Evolutionary conservation across 1,140 invertebrate genomes (phyloP).

Genomic region (Diorhabda elongata): DNA sequence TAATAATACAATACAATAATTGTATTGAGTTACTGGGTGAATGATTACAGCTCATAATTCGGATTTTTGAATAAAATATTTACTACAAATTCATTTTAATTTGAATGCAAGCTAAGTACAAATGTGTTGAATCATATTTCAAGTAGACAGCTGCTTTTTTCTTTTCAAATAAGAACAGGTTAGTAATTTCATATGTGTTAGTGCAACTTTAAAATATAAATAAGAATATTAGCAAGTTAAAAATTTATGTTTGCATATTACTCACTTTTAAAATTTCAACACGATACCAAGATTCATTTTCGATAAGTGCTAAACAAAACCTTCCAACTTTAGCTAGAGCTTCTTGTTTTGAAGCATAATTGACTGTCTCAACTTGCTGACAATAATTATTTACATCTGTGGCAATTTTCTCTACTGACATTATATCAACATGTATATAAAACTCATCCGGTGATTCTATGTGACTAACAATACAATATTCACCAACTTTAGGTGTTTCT

Average conservation of each 20-base stretch:
- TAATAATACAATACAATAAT: no score
- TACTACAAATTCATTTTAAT: no score
- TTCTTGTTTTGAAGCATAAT: conserved; percentile 15
- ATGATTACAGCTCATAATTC: no score
- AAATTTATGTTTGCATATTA: neutral
- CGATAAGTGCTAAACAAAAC: conserved; percentile 8
- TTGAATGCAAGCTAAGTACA: neutral
- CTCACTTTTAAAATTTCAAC: conserved; percentile 9
- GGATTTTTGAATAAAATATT: no score
- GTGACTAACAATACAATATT: conserved; percentile 12
- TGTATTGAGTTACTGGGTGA: no score
- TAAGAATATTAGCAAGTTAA: neutral
- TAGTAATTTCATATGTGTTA: neutral
- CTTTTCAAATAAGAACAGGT: neutral
- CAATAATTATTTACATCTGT: neutral
- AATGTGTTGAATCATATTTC: neutral
- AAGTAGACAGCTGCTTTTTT: neutral
- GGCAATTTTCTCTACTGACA: conserved; percentile 6
- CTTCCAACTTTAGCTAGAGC: conserved; percentile 5
- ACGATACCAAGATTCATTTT: conserved; percentile 12
- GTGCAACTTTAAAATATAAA: neutral
- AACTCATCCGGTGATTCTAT: conserved; percentile 17
- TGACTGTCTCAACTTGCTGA: neutral
- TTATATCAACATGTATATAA: conserved; percentile 19
- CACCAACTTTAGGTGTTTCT: conserved; percentile 6